phyloP scores from a whole-genome alignment of 2,888 invertebrate species.

The Neoscelio sp. region DNA sequence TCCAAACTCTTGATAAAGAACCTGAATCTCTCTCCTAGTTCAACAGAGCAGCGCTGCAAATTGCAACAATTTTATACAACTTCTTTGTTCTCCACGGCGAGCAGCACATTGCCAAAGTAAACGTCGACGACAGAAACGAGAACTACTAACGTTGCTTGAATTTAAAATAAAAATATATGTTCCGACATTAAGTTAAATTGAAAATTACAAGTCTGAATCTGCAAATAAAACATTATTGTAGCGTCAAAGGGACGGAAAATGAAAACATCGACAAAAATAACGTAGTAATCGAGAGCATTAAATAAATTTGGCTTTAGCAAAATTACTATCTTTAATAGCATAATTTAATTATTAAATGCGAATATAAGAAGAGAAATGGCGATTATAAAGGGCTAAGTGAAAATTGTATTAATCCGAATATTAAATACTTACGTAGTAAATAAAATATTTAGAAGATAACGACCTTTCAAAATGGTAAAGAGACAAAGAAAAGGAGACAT shows the following conservation, averaged over 20 bases:
- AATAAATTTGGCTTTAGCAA: too few relatives aligned
- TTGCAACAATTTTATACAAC: slow-evolving; percentile 57
- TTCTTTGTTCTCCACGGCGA: slow-evolving; percentile 44
- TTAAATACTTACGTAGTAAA: too few relatives aligned
- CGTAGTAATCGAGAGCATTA: too few relatives aligned
- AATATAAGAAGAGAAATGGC: too few relatives aligned
- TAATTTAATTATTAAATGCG: too few relatives aligned
- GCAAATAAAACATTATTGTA: slow-evolving; percentile 19
- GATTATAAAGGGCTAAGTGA: too few relatives aligned
- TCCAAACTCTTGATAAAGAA: slow-evolving; percentile 46
- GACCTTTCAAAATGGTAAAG: too few relatives aligned
- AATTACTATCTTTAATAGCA: too few relatives aligned
- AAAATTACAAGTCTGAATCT: slow-evolving; percentile 45
- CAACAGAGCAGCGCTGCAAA: slow-evolving; percentile 37
- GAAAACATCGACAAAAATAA: too few relatives aligned
- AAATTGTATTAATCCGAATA: too few relatives aligned
- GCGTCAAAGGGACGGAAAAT: background rate
- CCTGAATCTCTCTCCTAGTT: slow-evolving; percentile 36
- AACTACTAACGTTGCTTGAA: slow-evolving; percentile 39
- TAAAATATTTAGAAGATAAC: too few relatives aligned
- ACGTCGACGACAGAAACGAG: slow-evolving; percentile 49
- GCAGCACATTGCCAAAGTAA: slow-evolving; percentile 48
- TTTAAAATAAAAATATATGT: slow-evolving; percentile 50
- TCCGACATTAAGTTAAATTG: slow-evolving; percentile 46
- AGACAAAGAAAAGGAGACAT: too few relatives aligned